A percentile compares a stretch with the other conserved stretches of the same genome.
phyloP scores from a whole-genome alignment of 64 coral and sea anemone species.

The Actinia equina region DNA sequence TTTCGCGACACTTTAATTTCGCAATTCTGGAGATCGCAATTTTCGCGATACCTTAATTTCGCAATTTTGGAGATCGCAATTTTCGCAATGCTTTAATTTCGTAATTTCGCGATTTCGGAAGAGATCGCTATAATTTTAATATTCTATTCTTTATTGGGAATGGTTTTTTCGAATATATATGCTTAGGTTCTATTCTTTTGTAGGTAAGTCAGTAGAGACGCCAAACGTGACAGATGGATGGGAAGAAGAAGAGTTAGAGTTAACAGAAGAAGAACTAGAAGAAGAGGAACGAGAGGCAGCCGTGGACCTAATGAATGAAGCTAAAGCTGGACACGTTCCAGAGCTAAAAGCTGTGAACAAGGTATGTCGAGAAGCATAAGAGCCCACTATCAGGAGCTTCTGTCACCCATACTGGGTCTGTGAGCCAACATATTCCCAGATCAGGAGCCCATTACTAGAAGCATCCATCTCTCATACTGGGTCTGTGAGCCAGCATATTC shows the following conservation, averaged over 20 bases:
- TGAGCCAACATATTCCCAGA: no score
- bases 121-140: no score
- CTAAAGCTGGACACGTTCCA: conserved; percentile 54
- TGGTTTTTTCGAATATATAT: neutral
- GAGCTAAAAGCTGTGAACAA: conserved; percentile 36
- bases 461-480: no score
- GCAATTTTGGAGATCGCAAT: no score
- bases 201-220: neutral
- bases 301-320: conserved; percentile 40
- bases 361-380: neutral
- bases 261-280: conserved; percentile 29
- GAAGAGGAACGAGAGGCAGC: conserved; percentile 1
- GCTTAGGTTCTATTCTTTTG: neutral
- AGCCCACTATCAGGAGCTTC: neutral
- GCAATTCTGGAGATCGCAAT: no score
- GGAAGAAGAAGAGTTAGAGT: conserved; percentile 43
- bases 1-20: no score
- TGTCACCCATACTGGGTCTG: neutral
- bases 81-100: no score
- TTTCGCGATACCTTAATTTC: no score
- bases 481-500: no score
- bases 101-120: no score
- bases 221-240: conserved; percentile 19
- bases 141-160: no score
- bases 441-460: no score